Evolutionary conservation across 2,888 invertebrate genomes (phyloP).

Genomic region (Ganaspis brasiliensis): DNA sequence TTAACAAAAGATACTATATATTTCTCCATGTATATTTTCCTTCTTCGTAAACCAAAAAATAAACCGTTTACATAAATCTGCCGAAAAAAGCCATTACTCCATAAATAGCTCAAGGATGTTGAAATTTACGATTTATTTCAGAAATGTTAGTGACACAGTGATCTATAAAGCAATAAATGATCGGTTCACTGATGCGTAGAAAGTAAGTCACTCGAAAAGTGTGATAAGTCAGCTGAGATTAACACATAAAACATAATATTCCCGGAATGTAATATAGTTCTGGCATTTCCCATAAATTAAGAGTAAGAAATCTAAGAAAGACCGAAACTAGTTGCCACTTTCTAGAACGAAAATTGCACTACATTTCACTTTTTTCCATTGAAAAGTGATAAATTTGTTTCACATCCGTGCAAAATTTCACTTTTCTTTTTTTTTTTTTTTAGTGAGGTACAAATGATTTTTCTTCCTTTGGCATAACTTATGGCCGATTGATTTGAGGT

Average conservation of each 20-base stretch:
- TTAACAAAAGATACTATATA: too few relatives aligned
- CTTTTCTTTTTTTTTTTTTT: neutral
- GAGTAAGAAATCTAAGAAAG: neutral
- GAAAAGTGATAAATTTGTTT: neutral
- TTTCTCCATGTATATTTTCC: too few relatives aligned
- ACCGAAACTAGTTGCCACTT: neutral
- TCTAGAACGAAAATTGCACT: slow-evolving; percentile 17
- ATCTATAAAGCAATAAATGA: neutral
- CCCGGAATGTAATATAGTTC: neutral
- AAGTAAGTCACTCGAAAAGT: neutral
- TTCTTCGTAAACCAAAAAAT: too few relatives aligned
- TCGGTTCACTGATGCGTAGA: neutral
- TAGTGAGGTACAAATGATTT: too few relatives aligned
- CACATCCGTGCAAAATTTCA: neutral
- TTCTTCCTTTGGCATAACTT: too few relatives aligned
- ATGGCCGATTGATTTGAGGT: neutral
- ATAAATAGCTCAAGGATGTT: too few relatives aligned
- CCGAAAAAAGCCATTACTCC: too few relatives aligned
- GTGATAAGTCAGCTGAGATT: neutral
- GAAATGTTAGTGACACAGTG: too few relatives aligned
- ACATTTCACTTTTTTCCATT: neutral
- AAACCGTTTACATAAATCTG: too few relatives aligned
- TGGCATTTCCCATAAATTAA: slow-evolving; percentile 7
- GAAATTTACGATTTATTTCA: too few relatives aligned
- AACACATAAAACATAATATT: neutral